Base-by-base conservation (phyloP, 1,140 invertebrate genomes). In the Philotrypesis tridentata region DNA sequence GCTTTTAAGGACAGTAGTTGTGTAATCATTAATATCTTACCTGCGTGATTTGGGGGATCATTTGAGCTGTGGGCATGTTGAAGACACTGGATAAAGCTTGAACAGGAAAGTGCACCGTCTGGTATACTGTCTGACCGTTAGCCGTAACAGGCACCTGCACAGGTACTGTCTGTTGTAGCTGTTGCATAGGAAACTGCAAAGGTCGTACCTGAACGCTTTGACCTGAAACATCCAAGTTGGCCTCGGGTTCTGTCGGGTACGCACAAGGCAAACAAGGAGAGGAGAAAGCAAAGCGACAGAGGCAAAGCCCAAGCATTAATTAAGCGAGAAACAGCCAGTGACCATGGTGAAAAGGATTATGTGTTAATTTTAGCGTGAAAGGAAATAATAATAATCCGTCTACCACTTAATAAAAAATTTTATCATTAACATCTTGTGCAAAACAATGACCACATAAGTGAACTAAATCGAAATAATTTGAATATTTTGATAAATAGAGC, bases 121-220 rank as follows among this genome's bases (percentile, higher is more conserved):
- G 97, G 89, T 97, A 97, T 75, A 98, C 94, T 0, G 97, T 98
- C 90, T 98, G 97, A 0, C 98, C 98, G 23, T 95, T 94, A 9
- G 96, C 95, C 81, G 96, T 96, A 77, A 99, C 97, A 1, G 98
- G 97, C 61, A 98, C 95, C 92, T 98, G 97, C 21, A 98, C 96
- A 0, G 97, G 97, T 65, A 98, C 96, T 23, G 96, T 96, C 89
- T 97, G 96, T 81, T 92, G 91, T 21, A 92, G 87, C 55, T 92
- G 91, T 89, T 96, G 95, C 90, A 97, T 93, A 12, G 95, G 95
- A 85, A 97, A 94, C 88, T 97, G 96, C 6, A 97, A 89, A 23
- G 93, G 94, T 8, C 95, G 92, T 0, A 96, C 94, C 80, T 96
- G 94, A 25, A 97, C 94, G 87, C 95, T 96, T 89, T 96, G 95